Percentiles rank a stretch among this genome's conserved stretches.
Evolutionary conservation across 2,113 vertebrate species (phyloP).

Genomic region (Petroica traversi): DNA sequence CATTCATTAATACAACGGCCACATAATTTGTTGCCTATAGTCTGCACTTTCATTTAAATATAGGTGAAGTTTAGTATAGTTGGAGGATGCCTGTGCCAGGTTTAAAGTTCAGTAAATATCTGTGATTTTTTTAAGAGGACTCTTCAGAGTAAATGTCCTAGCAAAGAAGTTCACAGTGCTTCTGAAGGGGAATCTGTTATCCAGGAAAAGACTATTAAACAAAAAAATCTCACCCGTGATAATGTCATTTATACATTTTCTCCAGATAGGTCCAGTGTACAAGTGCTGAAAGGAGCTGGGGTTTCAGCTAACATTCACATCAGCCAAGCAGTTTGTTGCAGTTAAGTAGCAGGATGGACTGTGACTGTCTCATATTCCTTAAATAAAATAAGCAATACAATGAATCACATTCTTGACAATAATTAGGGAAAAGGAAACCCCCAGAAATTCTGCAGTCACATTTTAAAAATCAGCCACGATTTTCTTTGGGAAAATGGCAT

Average conservation of each 20-base stretch:
- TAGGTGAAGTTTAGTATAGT: not conserved
- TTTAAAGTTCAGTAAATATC: not conserved
- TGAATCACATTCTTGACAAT: conserved; percentile 1
- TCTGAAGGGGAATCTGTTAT: not conserved
- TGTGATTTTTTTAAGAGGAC: not conserved
- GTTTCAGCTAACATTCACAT: not conserved
- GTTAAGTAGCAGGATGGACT: not conserved
- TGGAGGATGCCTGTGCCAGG: not conserved
- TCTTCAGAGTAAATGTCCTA: not conserved
- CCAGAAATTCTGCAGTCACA: not conserved
- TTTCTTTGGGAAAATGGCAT: not conserved
- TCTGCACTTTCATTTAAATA: not conserved
- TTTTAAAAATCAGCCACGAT: not conserved
- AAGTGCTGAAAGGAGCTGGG: not conserved
- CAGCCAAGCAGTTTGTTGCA: not conserved
- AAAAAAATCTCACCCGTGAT: not conserved
- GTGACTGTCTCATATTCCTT: not conserved
- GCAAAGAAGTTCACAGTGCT: not conserved
- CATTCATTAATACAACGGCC: not conserved
- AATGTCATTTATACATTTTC: not conserved
- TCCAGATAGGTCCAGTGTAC: not conserved
- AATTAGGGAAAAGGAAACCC: not conserved
- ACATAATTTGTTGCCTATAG: not conserved
- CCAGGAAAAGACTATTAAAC: not conserved
- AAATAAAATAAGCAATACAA: not conserved